phyloP scores from a whole-genome alignment of 2,113 vertebrate species.

The Illadopsis cleaveri region DNA sequence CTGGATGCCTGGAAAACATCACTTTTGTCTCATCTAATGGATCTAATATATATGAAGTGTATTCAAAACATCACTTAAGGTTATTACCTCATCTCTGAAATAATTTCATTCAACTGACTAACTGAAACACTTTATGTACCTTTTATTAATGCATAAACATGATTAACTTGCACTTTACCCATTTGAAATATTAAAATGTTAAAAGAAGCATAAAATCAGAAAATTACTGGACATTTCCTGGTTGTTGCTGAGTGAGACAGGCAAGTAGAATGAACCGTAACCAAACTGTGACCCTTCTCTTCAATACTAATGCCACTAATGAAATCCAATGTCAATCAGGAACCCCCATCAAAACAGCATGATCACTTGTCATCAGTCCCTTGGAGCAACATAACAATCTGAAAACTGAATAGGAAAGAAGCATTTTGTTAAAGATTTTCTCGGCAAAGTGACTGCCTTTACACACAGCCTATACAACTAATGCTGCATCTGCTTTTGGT shows the following conservation, averaged over 20 bases:
- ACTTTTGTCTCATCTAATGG: constrained; percentile 4
- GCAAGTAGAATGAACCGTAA: constrained; percentile 34
- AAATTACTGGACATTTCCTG: constrained; percentile 44
- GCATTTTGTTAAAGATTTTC: not conserved
- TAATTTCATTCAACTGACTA: constrained; percentile 33
- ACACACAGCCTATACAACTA: not conserved
- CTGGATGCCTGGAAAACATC: not conserved
- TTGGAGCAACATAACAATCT: not conserved
- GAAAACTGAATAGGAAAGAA: not conserved
- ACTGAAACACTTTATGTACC: constrained; percentile 17
- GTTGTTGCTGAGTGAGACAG: not conserved
- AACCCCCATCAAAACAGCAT: not conserved
- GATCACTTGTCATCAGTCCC: not conserved
- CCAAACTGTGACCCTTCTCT: constrained; percentile 1
- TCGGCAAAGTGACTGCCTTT: not conserved
- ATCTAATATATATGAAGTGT: constrained; percentile 35
- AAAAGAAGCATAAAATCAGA: constrained; percentile 40
- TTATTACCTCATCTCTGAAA: constrained; percentile 50
- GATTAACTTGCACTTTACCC: constrained; percentile 55
- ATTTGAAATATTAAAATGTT: constrained; percentile 34
- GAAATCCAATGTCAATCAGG: constrained; percentile 16
- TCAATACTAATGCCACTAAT: constrained; percentile 11
- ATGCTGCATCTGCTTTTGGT: constrained; percentile 1
- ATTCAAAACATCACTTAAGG: constrained; percentile 61
- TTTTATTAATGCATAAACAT: constrained; percentile 62